Evolutionary conservation across 1,140 invertebrate genomes (phyloP), one percentile per base, ranked within the genome.

Genomic region (Holcopasites calliopsidis): DNA sequence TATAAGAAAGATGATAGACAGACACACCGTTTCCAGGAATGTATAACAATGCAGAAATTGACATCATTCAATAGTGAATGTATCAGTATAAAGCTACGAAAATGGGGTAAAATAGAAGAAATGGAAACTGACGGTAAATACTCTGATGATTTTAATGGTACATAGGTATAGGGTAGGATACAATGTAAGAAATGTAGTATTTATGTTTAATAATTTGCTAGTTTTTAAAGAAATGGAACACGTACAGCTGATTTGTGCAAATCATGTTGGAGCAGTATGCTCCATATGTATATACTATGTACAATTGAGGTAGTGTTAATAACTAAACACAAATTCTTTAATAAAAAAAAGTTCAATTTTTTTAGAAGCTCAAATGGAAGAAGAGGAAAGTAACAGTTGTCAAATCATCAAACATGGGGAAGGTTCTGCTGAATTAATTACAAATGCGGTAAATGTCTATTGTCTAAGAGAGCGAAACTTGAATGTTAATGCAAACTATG

Each of bases 1-100:
- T 92, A 91, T 23, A 89, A 88, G 26, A 91, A 91, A 79, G 68
- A 86, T 52, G 28, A 75, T 11, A 62, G 40, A 4, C 76, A 71
- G 6, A 35, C 55, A 31, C 76, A 78, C 54, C 84, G 79, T 49
- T 87, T 91, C 23, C 85, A 88, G 65, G 86, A 91, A 11, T 88
- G 86, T 18, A 91, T 91, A 76, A 50, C 85, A 13, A 73, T 68
- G 0, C 86, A 90, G 42, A 92, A 90, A 77, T 52, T 90, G 5
- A 91, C 87, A 33, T 76, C 87, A 49, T 89, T 90, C 84, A 87
- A 88, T 11, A 85, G 74, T 26, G 88, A 92, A 75, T 75, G 84
- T 42, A 90, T 91, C 54, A 83, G 73, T 50, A 91, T 92, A 52
- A 90, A 88, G 87, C 77, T 91, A 54, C 79, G 77, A 6, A 86